Conservation (phyloP, 2,888 invertebrate species). For the Calameuta pallipes region DNA sequence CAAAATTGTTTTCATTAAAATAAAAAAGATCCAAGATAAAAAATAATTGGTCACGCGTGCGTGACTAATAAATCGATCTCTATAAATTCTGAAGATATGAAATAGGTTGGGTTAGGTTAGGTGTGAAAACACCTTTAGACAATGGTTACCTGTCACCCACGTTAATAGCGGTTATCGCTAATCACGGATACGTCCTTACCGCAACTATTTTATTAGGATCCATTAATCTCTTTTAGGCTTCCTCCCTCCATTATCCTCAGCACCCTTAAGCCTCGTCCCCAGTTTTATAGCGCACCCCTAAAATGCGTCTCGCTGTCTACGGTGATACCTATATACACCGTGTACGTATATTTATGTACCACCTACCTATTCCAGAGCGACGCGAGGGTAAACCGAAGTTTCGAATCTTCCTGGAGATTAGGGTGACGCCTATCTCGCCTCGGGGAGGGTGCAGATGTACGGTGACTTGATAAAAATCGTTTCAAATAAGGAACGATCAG, state of each 20-base stretch:
- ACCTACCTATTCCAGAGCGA: neutral
- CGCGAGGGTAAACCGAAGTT: neutral
- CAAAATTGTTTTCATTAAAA: neutral
- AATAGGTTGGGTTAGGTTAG: neutral
- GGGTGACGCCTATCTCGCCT: neutral
- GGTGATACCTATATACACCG: too few relatives aligned
- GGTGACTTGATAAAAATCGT: neutral
- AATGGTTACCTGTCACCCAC: neutral
- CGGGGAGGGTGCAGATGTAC: neutral
- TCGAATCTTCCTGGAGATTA: neutral
- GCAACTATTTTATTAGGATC: neutral
- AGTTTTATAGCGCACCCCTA: neutral
- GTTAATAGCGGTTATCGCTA: neutral
- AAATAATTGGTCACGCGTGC: too few relatives aligned
- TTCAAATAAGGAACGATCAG: neutral
- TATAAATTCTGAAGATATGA: neutral
- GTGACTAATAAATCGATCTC: too few relatives aligned
- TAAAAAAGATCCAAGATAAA: too few relatives aligned
- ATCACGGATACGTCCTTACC: neutral
- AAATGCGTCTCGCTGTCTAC: neutral
- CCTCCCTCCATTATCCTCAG: neutral
- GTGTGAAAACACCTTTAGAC: neutral
- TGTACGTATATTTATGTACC: too few relatives aligned
- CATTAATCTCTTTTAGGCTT: neutral
- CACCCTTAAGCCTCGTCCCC: neutral